Percentiles rank a stretch among this genome's conserved stretches.
phyloP scores from a whole-genome alignment of 2,797 vertebrate genomes.

The Gambusia yucatana region DNA sequence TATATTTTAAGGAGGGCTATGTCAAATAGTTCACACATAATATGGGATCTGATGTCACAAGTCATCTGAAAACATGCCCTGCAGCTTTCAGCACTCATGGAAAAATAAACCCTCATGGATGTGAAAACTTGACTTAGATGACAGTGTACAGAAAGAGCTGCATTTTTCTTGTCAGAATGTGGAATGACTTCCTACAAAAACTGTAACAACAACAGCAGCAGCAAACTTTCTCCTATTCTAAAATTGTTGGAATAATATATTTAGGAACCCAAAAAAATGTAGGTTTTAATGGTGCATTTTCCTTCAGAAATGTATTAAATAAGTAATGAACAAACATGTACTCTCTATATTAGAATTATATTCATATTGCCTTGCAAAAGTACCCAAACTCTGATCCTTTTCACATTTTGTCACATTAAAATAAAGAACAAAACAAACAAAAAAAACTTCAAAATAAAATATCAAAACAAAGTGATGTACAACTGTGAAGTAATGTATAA shows the following conservation, averaged over 20 bases:
- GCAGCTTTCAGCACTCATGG: constrained; percentile 28
- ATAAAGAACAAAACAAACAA: not conserved
- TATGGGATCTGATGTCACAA: constrained; percentile 76
- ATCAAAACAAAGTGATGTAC: too few species aligned
- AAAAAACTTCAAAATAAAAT: not conserved
- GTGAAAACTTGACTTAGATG: constrained; percentile 37
- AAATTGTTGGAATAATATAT: constrained; percentile 26
- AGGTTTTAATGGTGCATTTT: not conserved
- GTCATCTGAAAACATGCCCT: constrained; percentile 40
- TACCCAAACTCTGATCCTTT: not conserved
- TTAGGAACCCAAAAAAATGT: constrained; percentile 17
- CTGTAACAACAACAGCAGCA: constrained; percentile 16
- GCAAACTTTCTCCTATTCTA: constrained; percentile 10
- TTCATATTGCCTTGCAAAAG: not conserved
- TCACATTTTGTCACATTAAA: not conserved
- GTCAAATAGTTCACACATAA: constrained; percentile 87
- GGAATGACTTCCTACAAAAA: constrained; percentile 15
- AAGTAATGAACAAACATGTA: not conserved
- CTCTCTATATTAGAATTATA: not conserved
- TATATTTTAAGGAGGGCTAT: constrained; percentile 70
- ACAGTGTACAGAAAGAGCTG: constrained; percentile 16
- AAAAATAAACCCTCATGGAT: constrained; percentile 32
- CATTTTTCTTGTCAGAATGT: constrained; percentile 48
- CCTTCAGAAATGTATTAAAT: not conserved
- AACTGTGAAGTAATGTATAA: not conserved